Conservation (phyloP, 2,113 vertebrate species). For the Notarius lentiginosus region DNA sequence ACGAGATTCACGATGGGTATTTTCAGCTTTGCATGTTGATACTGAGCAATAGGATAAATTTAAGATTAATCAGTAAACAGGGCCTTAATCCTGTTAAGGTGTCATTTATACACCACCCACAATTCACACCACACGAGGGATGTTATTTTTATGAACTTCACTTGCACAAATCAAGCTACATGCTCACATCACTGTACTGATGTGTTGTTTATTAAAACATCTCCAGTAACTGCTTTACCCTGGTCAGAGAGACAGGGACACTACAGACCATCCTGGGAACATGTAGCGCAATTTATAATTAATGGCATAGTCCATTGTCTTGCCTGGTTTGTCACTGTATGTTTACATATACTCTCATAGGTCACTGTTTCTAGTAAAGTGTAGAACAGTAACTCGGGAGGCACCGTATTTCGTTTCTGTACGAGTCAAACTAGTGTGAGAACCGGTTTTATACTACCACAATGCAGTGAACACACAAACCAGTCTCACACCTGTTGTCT, state of each 20-base stretch:
- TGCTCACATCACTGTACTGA: not conserved
- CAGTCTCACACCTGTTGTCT: constrained; percentile 79
- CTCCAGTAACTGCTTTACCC: not conserved
- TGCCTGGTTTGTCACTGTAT: not conserved
- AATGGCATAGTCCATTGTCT: not conserved
- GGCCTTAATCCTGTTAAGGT: not conserved
- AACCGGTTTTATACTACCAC: constrained; percentile 41
- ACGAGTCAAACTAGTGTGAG: not conserved
- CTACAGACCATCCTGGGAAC: no score
- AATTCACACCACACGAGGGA: not conserved
- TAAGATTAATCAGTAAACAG: not conserved
- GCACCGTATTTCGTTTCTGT: not conserved
- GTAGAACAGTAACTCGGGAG: not conserved
- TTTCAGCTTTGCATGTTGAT: not conserved
- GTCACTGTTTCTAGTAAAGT: not conserved
- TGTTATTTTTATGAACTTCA: not conserved
- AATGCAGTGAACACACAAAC: not conserved
- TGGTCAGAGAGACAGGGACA: not conserved
- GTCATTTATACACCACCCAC: not conserved
- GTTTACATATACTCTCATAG: not conserved
- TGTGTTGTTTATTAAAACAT: not conserved
- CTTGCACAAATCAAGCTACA: not conserved
- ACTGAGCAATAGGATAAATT: not conserved
- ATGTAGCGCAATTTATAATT: not conserved
- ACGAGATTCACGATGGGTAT: not conserved